phyloP scores from a whole-genome alignment of 2,888 invertebrate species.

The Rhodophaea formosa region DNA sequence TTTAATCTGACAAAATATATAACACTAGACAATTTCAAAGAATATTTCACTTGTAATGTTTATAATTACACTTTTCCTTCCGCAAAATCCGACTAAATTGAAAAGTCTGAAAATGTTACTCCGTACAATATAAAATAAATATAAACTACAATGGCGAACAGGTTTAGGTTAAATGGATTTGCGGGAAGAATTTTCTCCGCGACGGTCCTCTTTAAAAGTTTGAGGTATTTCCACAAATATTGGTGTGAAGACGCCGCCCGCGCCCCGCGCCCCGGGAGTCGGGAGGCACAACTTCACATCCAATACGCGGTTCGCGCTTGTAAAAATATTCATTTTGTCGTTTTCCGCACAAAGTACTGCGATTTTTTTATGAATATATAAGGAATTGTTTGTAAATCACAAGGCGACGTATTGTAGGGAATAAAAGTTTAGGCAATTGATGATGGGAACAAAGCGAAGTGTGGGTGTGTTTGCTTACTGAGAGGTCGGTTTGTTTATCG shows the following conservation, averaged over 20 bases:
- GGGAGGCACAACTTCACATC: conserved; percentile 46
- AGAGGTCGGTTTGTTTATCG: neutral
- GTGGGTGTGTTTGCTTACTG: neutral
- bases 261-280: conserved; percentile 45
- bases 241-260: conserved; percentile 51
- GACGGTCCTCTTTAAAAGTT: conserved; percentile 54
- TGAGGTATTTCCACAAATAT: conserved; percentile 63
- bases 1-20: no score
- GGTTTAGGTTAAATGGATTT: conserved; percentile 44
- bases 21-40: neutral
- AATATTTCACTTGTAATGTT: no score
- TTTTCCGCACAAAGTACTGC: conserved; percentile 39
- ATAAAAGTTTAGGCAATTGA: conserved; percentile 14
- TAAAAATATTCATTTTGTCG: conserved; percentile 67
- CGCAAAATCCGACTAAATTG: no score
- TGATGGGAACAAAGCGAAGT: neutral
- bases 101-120: neutral
- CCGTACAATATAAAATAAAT: neutral
- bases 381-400: conserved; percentile 28
- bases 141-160: conserved; percentile 17
- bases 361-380: conserved; percentile 36
- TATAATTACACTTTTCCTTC: no score
- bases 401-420: conserved; percentile 16
- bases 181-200: conserved; percentile 42
- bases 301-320: conserved; percentile 57